Evolutionary conservation across 2,797 vertebrate genomes (phyloP).

Genomic region (Cetoscarus ocellatus): DNA sequence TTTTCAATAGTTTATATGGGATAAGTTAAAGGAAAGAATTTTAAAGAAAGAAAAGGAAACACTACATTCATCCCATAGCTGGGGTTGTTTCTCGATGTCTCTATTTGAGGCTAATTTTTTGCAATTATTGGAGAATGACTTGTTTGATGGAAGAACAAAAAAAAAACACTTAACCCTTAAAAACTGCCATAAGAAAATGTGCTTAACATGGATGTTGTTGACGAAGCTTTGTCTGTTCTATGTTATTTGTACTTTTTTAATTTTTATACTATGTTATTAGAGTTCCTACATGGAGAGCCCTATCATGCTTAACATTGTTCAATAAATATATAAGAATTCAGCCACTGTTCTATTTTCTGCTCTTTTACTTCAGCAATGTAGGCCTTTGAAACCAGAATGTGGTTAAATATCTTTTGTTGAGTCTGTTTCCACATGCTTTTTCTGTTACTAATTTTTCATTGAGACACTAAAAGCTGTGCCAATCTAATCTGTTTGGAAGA

Average conservation of each 20-base stretch:
- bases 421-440: too few relatives aligned
- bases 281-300: constrained; percentile 78
- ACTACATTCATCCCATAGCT: constrained; percentile 70
- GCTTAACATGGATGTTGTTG: constrained; percentile 80
- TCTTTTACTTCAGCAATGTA: background rate
- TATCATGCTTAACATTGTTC: constrained; percentile 81
- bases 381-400: too few relatives aligned
- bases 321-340: constrained; percentile 81
- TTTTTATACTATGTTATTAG: constrained; percentile 86
- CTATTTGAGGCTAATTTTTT: constrained; percentile 73
- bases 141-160: constrained; percentile 57
- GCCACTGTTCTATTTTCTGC: background rate
- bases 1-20: constrained; percentile 65
- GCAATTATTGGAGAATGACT: constrained; percentile 53
- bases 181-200: constrained; percentile 68
- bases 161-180: constrained; percentile 60
- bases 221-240: constrained; percentile 75
- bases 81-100: constrained; percentile 67
- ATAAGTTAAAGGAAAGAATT: constrained; percentile 51
- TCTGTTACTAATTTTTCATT: too few relatives aligned
- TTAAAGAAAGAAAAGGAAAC: constrained; percentile 63
- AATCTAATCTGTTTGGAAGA: too few relatives aligned
- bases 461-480: too few relatives aligned
- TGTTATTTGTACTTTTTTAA: constrained; percentile 87
- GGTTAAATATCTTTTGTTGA: too few relatives aligned